These are phyloP conservation scores for Myotis pilosus DNA, from an alignment of 2,797 vertebrate species.

Conservation along the genomic window DNA sequence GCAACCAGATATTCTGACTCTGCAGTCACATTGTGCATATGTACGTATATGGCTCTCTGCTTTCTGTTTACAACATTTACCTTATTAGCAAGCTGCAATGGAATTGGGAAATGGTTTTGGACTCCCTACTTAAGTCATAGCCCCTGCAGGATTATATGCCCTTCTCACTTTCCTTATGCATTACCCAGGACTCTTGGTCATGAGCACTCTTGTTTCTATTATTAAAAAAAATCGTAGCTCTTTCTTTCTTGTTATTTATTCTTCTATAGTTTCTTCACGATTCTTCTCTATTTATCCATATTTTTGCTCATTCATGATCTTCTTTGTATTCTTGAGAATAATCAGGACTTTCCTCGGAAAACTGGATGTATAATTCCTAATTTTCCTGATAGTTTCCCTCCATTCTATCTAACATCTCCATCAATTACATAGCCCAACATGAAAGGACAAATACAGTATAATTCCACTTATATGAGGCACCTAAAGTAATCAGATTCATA, in stretches of 20 bases:
- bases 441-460: too few relatives aligned
- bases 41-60: background rate
- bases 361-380: too few relatives aligned
- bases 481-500: too few relatives aligned
- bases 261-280: background rate
- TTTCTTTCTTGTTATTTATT: background rate
- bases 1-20: background rate
- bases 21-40: background rate
- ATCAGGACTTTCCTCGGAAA: too few relatives aligned
- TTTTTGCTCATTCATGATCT: background rate
- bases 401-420: too few relatives aligned
- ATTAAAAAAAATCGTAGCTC: background rate
- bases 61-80: background rate
- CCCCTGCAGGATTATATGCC: background rate
- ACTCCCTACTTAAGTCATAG: too few relatives aligned
- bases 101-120: background rate
- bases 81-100: background rate
- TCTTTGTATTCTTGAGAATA: background rate
- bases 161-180: background rate
- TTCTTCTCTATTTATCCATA: background rate
- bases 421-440: too few relatives aligned
- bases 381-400: too few relatives aligned
- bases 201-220: background rate
- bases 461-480: too few relatives aligned
- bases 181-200: background rate